Evolutionary conservation across 1,140 invertebrate genomes (phyloP).

Genomic region (Brachionus plicatilis): DNA sequence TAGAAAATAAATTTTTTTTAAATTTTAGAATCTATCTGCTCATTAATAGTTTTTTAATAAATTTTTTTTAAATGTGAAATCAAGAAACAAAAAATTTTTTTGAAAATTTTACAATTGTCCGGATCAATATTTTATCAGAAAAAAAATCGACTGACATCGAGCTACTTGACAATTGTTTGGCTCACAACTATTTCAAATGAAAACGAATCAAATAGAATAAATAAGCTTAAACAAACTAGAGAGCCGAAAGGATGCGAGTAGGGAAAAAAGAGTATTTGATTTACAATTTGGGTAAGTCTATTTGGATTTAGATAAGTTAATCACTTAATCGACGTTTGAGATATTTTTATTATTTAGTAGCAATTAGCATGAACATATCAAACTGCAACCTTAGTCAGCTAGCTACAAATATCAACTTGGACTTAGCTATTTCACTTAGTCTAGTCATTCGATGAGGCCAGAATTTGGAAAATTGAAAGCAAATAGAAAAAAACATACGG

Average conservation of each 20-base stretch:
- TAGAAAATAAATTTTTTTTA: too few species aligned
- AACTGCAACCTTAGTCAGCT: neutral
- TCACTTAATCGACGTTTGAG: neutral
- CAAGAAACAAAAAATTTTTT: neutral
- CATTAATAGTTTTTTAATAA: neutral
- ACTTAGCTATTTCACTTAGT: neutral
- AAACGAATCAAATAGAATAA: neutral
- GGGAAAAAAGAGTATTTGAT: neutral
- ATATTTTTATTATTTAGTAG: neutral
- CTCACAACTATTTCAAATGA: neutral
- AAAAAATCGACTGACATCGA: neutral
- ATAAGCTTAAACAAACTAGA: conserved; percentile 18
- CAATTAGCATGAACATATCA: conserved; percentile 6
- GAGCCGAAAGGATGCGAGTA: neutral
- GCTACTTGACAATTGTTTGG: conserved; percentile 16
- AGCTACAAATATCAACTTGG: neutral
- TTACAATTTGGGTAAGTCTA: neutral
- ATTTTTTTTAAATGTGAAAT: neutral
- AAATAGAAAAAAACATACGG: neutral
- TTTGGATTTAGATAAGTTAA: conserved; percentile 13
- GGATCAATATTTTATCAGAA: neutral
- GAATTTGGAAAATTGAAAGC: neutral
- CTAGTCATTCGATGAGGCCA: neutral
- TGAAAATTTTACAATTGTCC: too few species aligned
- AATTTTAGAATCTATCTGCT: too few species aligned